These are phyloP conservation scores for Spodoptera frugiperda DNA, from an alignment of 1,140 invertebrate genomes.

Conservation along the genomic window DNA sequence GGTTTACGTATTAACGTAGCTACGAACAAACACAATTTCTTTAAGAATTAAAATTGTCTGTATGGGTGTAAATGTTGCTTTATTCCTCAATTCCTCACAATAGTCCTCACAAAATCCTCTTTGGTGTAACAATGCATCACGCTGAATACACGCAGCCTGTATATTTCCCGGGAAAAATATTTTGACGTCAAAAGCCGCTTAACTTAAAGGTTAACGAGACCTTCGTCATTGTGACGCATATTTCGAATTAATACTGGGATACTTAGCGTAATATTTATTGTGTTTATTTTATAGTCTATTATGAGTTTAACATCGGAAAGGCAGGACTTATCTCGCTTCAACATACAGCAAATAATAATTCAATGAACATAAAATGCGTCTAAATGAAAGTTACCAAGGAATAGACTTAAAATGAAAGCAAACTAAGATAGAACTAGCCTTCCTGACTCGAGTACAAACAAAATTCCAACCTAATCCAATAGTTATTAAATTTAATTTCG, in stretches of 20 bases:
- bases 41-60: neutral
- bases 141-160: conserved; percentile 44
- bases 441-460: neutral
- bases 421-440: conserved; percentile 4
- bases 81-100: no score
- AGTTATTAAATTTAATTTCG: conserved; percentile 7
- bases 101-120: conserved; percentile 25
- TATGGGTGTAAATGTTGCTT: neutral
- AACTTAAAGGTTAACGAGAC: conserved; percentile 73
- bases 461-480: neutral
- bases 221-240: conserved; percentile 72
- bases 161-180: conserved; percentile 46
- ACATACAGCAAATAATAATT: conserved; percentile 3
- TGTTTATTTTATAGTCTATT: conserved; percentile 32
- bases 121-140: conserved; percentile 28
- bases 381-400: neutral
- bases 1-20: conserved; percentile 8
- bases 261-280: conserved; percentile 41
- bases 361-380: neutral
- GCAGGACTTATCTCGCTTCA: conserved; percentile 7
- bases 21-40: neutral
- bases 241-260: conserved; percentile 74
- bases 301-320: conserved; percentile 16
- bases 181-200: conserved; percentile 70
- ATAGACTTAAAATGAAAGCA: neutral